Percentiles rank a stretch among this genome's conserved stretches.
Conservation (phyloP, 2,113 vertebrate genomes). For the Amphiprion percula region DNA sequence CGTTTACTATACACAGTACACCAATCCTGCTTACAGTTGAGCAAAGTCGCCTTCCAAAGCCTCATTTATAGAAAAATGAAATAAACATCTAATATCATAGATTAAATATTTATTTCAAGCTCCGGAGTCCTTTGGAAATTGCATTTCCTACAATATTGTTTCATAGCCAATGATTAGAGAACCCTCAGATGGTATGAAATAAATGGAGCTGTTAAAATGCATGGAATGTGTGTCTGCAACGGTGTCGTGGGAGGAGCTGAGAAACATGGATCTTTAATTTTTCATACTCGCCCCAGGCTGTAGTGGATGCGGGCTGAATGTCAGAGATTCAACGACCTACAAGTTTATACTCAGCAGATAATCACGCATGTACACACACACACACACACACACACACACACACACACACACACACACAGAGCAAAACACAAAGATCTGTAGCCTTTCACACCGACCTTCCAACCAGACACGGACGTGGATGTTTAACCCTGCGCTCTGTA, state of each 20-base stretch:
- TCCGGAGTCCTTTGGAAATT: background rate
- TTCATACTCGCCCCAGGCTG: slow-evolving; percentile 58
- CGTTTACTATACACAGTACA: too few species aligned
- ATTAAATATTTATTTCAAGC: slow-evolving; percentile 7
- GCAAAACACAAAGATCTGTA: slow-evolving; percentile 7
- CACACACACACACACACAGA: background rate
- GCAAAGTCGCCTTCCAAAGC: too few species aligned
- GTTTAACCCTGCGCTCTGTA: background rate
- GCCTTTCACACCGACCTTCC: slow-evolving; percentile 39
- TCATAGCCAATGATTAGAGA: background rate
- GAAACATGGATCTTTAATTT: slow-evolving; percentile 58
- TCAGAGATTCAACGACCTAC: slow-evolving; percentile 45
- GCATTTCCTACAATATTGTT: slow-evolving; percentile 9
- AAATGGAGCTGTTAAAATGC: slow-evolving; percentile 31
- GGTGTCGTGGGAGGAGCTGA: slow-evolving; percentile 51
- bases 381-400: background rate
- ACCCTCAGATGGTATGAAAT: background rate
- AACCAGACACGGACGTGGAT: slow-evolving; percentile 22
- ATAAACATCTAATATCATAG: background rate
- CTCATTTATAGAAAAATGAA: background rate
- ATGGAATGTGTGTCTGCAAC: slow-evolving; percentile 25
- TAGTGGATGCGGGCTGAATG: slow-evolving; percentile 38
- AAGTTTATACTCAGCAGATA: slow-evolving; percentile 33
- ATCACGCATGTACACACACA: slow-evolving; percentile 6
- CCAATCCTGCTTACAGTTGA: too few species aligned